Evolutionary conservation across 2,797 vertebrate genomes (phyloP), one percentile per base, ranked within the genome.

Genomic region (Pseudochirops cupreus): DNA sequence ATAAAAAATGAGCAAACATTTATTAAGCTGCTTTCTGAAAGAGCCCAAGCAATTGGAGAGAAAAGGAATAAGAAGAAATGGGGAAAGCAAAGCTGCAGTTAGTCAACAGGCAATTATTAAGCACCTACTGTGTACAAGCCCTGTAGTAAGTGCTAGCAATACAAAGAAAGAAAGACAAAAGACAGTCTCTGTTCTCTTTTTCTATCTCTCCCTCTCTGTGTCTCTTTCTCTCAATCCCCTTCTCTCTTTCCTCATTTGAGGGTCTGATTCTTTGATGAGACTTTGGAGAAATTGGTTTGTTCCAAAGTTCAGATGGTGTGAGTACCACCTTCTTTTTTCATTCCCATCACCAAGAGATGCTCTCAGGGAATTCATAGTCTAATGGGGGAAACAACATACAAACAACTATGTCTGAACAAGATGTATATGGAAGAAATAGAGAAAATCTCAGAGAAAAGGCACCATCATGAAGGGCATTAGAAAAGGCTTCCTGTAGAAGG

Each of bases 291-390:
- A 98, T 98, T 98, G 98, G 98, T 98, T 99, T 99, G 98, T 98
- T 98, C 74, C 98, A 98, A 99, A 98, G 98, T 99, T 99, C 99
- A 99, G 98, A 99, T 99, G 98, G 98, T 98, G 98, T 98, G 98
- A 98, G 98, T 98, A 98, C 97, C 98, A 98, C 98, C 98, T 97
- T 98, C 98, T 98, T 67, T 67, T 99, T 99, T 99, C 98, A 99
- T 99, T 99, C 99, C 98, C 97, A 98, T 99, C 98, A 99, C 99
- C 98, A 99, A 99, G 98, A 98, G 99, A 99, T 99, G 39, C 39
- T 46, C 74, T 46, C 29, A 82, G 16, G 21, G 74, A 82, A 4
- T 46, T 46, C 39, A 82, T 82, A 14, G 14, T 67, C 62, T n/a
- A 67, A 67, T 67, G 33, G 33, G 74, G 39, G 21, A 82, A 82